These are phyloP conservation scores for Geophilus truncorum DNA, from an alignment of 2,888 invertebrate species.

Conservation along the genomic window DNA sequence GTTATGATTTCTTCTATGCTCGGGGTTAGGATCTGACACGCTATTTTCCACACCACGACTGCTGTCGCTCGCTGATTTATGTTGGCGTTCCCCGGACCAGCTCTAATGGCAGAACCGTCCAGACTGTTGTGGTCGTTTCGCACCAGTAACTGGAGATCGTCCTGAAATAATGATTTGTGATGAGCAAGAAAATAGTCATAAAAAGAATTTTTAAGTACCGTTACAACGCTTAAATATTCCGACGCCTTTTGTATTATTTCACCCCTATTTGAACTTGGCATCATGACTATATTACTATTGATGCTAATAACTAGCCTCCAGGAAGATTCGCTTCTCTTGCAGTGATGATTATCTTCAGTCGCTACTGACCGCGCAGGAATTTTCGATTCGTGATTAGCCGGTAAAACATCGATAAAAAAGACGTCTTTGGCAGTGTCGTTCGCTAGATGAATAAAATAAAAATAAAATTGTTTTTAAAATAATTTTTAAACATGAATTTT, in stretches of 20 bases:
- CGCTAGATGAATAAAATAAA: not conserved
- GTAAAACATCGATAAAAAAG: constrained; percentile 61
- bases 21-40: not conserved
- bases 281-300: not conserved
- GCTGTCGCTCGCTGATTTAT: constrained; percentile 36
- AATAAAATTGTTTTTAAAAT: too few species aligned
- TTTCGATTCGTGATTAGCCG: constrained; percentile 39
- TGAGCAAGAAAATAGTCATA: not conserved
- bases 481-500: too few species aligned
- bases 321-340: not conserved
- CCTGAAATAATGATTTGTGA: constrained; percentile 34
- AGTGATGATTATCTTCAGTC: constrained; percentile 1
- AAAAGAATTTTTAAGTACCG: not conserved
- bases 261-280: not conserved
- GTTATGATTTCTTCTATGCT: constrained; percentile 45
- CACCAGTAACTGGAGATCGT: constrained; percentile 37
- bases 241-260: not conserved
- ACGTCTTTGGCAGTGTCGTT: constrained; percentile 56
- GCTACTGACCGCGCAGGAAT: not conserved
- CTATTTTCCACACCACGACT: constrained; percentile 37
- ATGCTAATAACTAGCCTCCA: constrained; percentile 25
- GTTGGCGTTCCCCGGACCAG: constrained; percentile 40
- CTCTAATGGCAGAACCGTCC: constrained; percentile 39
- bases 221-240: constrained; percentile 30
- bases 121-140: constrained; percentile 36